Conservation (phyloP, 2,113 vertebrate species). For the Empidonax alnorum region DNA sequence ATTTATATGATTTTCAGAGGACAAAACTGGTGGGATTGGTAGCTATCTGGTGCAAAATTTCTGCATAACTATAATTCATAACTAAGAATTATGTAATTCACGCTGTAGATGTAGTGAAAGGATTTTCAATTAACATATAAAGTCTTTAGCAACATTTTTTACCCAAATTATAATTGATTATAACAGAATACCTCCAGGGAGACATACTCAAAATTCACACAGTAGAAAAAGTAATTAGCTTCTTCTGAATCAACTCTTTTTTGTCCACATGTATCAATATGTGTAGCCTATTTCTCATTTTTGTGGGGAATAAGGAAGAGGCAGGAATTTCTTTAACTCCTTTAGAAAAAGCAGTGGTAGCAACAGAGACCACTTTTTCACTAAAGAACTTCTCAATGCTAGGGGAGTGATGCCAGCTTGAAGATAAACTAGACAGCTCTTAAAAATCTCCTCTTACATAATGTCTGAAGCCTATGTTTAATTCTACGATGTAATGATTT, state of each 20-base stretch:
- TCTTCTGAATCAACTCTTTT: not conserved
- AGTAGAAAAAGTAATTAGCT: not conserved
- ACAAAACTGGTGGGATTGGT: not conserved
- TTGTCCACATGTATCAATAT: not conserved
- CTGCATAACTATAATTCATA: not conserved
- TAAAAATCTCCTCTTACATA: not conserved
- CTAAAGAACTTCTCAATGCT: not conserved
- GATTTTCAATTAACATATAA: not conserved
- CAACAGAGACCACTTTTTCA: not conserved
- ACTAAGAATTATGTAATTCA: not conserved
- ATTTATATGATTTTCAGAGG: not conserved
- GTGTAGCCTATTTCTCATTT: not conserved
- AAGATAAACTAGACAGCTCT: not conserved
- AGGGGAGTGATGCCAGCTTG: not conserved
- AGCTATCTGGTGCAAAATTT: not conserved
- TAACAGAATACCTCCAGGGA: not conserved
- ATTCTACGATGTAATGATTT: not conserved
- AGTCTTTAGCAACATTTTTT: not conserved
- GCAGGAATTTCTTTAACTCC: not conserved
- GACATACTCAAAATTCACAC: not conserved
- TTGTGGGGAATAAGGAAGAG: not conserved
- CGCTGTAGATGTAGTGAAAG: not conserved
- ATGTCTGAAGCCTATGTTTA: not conserved
- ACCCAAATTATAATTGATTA: not conserved
- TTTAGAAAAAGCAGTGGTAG: not conserved